Evolutionary conservation across 2,113 vertebrate species (phyloP).

Genomic region (Andinoacara biseriatus): DNA sequence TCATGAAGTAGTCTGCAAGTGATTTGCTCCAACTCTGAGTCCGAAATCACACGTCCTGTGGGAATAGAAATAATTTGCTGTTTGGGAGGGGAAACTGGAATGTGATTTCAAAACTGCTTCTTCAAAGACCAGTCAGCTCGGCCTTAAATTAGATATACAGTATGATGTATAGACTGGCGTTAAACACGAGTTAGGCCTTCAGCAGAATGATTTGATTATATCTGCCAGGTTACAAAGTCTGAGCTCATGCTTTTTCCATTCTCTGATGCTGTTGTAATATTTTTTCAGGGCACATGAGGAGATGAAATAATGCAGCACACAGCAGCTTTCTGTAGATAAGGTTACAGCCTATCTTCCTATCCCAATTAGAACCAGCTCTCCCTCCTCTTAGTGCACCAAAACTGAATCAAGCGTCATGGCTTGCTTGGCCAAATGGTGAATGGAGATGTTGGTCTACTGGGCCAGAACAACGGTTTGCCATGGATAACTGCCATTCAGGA

Average conservation of each 20-base stretch:
- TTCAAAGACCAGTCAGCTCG: slow-evolving; percentile 73
- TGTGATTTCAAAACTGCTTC: slow-evolving; percentile 73
- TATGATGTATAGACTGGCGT: slow-evolving; percentile 80
- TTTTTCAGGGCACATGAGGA: slow-evolving; percentile 60
- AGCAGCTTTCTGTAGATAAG: slow-evolving; percentile 65
- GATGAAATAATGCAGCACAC: slow-evolving; percentile 74
- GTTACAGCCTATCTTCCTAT: slow-evolving; percentile 68
- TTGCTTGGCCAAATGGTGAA: not conserved
- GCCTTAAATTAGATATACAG: slow-evolving; percentile 73
- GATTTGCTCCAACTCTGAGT: slow-evolving; percentile 77
- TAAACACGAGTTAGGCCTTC: slow-evolving; percentile 62
- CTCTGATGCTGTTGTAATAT: slow-evolving; percentile 68
- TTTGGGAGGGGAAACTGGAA: slow-evolving; percentile 74
- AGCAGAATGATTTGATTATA: slow-evolving; percentile 73
- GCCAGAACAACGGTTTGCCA: not conserved
- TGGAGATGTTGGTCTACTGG: not conserved
- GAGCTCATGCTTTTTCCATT: slow-evolving; percentile 77
- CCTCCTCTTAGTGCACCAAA: slow-evolving; percentile 32
- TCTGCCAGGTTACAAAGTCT: slow-evolving; percentile 74
- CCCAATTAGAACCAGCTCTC: slow-evolving; percentile 69
- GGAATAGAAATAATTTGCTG: slow-evolving; percentile 77
- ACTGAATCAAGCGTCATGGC: not conserved
- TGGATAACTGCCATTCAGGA: not conserved
- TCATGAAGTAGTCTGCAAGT: slow-evolving; percentile 80
- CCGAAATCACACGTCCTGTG: slow-evolving; percentile 75